Evolutionary conservation across 2,797 vertebrate genomes (phyloP), one percentile per base, ranked within the genome.

Genomic region (Melopsittacus undulatus): DNA sequence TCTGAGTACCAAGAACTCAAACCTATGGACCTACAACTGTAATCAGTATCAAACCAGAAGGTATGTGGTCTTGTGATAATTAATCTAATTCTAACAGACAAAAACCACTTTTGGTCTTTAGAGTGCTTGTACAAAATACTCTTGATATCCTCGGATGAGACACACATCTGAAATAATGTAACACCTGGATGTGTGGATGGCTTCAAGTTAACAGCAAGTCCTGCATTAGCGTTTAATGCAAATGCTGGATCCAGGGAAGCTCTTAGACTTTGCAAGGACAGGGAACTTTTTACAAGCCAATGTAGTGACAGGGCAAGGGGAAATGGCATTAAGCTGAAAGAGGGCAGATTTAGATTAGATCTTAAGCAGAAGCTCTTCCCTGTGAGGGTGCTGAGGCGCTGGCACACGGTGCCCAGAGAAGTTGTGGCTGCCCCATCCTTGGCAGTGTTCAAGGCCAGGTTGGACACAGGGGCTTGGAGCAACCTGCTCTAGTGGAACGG

Each of bases 181-280:
- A 36, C 10, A 42, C 9, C 15, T 54, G 7, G 18, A 14, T 77
- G 6, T 49, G 4, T 21, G 80, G 26, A 9, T 77, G 5, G 18
- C 43, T 80, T 86, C 18, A 32, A 5, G 23, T 38, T 19, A 61
- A 2, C 0, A 64, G 24, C 29, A 5, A 19, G 0, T 48, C 13
- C 43, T 63, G 2, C 7, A 3, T 67, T 49, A 3, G 0, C 7
- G 3, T 70, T 59, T 20, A 49, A 2, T 42, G 5, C 13, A 26
- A 43, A 40, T 64, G 32, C n/a, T 81, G 45, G 8, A 42, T 63
- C 67, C 11, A n/a, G 3, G 27, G 27, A 59, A 64, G 5, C 11
- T 63, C 29, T 18, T 32, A 10, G 40, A 12, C 45, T 56, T 75
- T 29, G 9, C 24, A 38, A 59, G 34, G 15, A 18, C 17, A 59